Evolutionary conservation across 2,797 vertebrate genomes (phyloP).

Genomic region (Trachurus trachurus): DNA sequence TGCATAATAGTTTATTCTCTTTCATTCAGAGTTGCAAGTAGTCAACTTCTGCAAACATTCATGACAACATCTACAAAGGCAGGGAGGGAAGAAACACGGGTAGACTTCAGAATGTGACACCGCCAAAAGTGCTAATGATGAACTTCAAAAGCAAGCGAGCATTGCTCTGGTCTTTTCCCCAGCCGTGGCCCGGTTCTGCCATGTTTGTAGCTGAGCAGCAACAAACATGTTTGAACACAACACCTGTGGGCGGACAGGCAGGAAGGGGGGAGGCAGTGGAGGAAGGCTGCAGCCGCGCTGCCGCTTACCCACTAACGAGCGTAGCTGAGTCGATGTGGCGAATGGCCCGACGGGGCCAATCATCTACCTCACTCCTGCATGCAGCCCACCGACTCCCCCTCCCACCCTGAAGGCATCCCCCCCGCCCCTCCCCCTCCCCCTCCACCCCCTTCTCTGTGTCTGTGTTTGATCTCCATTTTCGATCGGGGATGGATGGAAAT

Average conservation of each 20-base stretch:
- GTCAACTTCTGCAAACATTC: constrained; percentile 39
- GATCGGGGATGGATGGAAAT: constrained; percentile 54
- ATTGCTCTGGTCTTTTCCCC: constrained; percentile 52
- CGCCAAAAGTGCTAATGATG: constrained; percentile 69
- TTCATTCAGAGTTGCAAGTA: constrained; percentile 43
- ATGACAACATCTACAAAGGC: constrained; percentile 49
- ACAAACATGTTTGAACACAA: constrained; percentile 71
- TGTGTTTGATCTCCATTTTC: constrained; percentile 72
- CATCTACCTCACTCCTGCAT: constrained; percentile 58
- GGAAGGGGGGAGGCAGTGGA: constrained; percentile 12
- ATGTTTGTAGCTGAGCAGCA: constrained; percentile 53
- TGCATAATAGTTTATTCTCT: constrained; percentile 32
- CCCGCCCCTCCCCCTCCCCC: no score
- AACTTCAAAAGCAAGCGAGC: constrained; percentile 72
- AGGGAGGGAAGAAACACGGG: constrained; percentile 20
- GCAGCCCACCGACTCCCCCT: constrained; percentile 42
- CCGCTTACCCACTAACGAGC: constrained; percentile 71
- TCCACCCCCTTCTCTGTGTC: constrained; percentile 4
- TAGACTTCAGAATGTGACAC: constrained; percentile 50
- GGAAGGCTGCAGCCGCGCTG: constrained; percentile 25
- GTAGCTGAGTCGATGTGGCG: constrained; percentile 55
- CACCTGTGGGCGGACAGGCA: constrained; percentile 75
- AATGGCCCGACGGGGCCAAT: constrained; percentile 73
- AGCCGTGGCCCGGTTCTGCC: constrained; percentile 49
- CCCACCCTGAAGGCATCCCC: constrained; percentile 40